Evolutionary conservation across 2,888 invertebrate genomes (phyloP).

Genomic region (Arge pagana): DNA sequence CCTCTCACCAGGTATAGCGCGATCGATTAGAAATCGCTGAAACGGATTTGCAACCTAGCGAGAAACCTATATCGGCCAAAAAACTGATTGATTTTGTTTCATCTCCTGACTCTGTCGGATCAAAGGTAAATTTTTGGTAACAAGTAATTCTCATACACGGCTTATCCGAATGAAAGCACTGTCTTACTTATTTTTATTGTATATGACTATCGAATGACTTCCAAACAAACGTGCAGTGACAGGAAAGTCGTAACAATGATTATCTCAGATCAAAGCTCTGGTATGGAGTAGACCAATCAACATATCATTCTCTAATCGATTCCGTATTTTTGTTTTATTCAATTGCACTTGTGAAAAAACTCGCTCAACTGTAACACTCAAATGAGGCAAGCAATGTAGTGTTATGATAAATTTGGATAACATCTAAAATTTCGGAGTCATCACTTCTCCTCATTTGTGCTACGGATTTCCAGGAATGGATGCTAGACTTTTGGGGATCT

Average conservation of each 20-base stretch:
- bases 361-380: constrained; percentile 21
- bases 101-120: no score
- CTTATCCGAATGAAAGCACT: background rate
- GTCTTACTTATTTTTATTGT: background rate
- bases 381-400: constrained; percentile 19
- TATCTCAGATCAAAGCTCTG: constrained; percentile 1
- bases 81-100: no score
- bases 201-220: background rate
- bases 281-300: constrained; percentile 16
- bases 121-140: constrained; percentile 1
- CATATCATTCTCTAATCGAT: constrained; percentile 15
- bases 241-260: constrained; percentile 13
- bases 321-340: constrained; percentile 21
- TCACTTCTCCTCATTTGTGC: constrained; percentile 7
- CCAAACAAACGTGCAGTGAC: background rate
- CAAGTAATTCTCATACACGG: background rate
- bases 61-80: no score
- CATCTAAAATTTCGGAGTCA: constrained; percentile 16
- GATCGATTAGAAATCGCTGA: no score
- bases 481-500: background rate
- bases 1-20: no score
- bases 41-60: no score
- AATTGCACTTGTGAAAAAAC: constrained; percentile 21
- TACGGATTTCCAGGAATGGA: constrained; percentile 16
- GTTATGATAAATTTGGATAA: constrained; percentile 14